Evolutionary conservation across 1,140 invertebrate genomes (phyloP), one percentile per base, ranked within the genome.

Genomic region (Araneus ventricosus): DNA sequence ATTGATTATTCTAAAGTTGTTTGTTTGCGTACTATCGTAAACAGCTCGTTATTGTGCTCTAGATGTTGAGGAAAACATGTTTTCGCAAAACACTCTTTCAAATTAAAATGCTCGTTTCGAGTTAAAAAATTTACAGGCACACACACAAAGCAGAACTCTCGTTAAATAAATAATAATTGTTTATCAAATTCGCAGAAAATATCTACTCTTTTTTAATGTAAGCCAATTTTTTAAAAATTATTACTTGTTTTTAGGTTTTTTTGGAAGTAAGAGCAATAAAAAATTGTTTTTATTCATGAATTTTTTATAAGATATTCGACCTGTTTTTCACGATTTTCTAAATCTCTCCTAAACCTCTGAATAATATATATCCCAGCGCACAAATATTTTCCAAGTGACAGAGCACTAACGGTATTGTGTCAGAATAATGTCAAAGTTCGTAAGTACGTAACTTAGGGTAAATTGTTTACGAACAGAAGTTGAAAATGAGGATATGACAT

Each of bases 71-170:
- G 59, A 70, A 70, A 70, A 70, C 70, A 75, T 75, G 70, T 75
- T 75, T 75, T 75, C 34, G 14, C 14, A 37, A 75, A 75, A 75
- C 20, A 34, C 24, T 14, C 30, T 37, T 37, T 22, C 10, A 34
- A 75, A 75, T 75, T 75, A 75, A 75, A 75, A 34, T 37, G 27
- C 30, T 75, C 30, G 70, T 75, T 20, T 75, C 30, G 30, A 75
- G 30, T 34, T 20, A 4, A 37, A 34, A 75, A 37, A 37, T 67
- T 27, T 10, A 10, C n/a, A 10, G 27, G 24, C 63, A 67, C 0
- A 75, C 1, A 61, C 22, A 61, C 3, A 75, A 37, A 75, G 17
- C 14, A 75, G 34, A 75, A 37, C 5, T 37, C 34, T 37, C 17
- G 4, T 22, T 37, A 37, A 75, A 34, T 30, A 6, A 75, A 75